Percentiles rank a stretch among this genome's conserved stretches.
Evolutionary conservation across 2,113 vertebrate genomes (phyloP).

Genomic region (Butorides virescens): DNA sequence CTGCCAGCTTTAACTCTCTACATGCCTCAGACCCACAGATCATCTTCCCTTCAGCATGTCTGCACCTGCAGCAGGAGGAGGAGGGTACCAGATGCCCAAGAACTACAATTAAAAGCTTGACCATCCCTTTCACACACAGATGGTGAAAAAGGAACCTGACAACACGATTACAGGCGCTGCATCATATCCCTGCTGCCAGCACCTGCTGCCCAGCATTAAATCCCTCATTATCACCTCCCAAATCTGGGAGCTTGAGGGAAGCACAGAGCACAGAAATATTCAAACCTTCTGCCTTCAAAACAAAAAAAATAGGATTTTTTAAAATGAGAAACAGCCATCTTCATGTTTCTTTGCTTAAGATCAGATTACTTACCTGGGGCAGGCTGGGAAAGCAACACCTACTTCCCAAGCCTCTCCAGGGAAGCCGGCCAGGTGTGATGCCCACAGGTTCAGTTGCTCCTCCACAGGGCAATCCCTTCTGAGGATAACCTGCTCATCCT

Average conservation of each 20-base stretch:
- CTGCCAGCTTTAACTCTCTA: background rate
- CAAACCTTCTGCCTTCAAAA: background rate
- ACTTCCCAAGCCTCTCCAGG: background rate
- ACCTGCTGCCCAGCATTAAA: conserved; percentile 11
- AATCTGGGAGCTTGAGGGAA: background rate
- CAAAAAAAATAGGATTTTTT: background rate
- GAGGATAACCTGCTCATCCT: background rate
- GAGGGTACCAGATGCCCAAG: background rate
- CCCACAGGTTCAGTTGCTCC: background rate
- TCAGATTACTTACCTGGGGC: conserved; percentile 20
- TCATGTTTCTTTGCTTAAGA: background rate
- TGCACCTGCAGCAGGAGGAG: background rate
- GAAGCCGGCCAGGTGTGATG: background rate
- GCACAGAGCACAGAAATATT: background rate
- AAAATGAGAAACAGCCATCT: background rate
- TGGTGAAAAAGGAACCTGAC: background rate
- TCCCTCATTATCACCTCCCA: background rate
- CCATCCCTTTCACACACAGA: conserved; percentile 6
- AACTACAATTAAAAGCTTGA: background rate
- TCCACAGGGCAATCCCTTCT: background rate
- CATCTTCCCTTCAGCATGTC: background rate
- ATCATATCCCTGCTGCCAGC: background rate
- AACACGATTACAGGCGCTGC: background rate
- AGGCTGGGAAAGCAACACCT: background rate
- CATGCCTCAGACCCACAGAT: background rate